phyloP scores from a whole-genome alignment of 2,113 vertebrate species.

The Suncus etruscus region DNA sequence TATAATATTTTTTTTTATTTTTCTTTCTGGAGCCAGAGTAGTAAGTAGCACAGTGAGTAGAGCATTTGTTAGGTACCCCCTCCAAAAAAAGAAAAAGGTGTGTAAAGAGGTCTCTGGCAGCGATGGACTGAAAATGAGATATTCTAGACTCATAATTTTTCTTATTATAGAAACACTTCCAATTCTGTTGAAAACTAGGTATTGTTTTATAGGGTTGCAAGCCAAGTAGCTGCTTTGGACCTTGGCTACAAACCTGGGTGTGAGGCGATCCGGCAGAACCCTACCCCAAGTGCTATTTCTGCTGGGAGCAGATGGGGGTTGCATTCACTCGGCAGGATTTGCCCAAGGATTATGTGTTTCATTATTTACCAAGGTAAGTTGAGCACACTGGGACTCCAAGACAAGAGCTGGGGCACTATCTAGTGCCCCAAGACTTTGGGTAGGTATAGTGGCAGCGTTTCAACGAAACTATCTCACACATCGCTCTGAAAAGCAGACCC shows the following conservation, averaged over 20 bases:
- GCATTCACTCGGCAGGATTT: conserved; percentile 96
- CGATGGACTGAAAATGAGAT: background rate
- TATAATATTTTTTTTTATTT: too few species aligned
- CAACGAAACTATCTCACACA: too few species aligned
- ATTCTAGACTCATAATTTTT: conserved; percentile 43
- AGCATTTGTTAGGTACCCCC: too few species aligned
- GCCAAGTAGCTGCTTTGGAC: conserved; percentile 98
- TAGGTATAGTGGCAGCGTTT: too few species aligned
- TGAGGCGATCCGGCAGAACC: conserved; percentile 93
- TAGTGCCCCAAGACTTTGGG: too few species aligned
- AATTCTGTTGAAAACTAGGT: conserved; percentile 44
- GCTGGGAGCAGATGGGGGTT: conserved; percentile 95
- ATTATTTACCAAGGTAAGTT: conserved; percentile 96
- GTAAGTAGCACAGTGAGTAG: too few species aligned
- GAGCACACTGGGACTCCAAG: conserved; percentile 39
- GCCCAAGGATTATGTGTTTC: conserved; percentile 93
- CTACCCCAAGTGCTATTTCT: conserved; percentile 96
- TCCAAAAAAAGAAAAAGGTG: background rate
- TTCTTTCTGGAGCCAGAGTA: too few species aligned
- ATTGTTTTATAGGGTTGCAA: conserved; percentile 92
- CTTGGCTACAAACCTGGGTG: conserved; percentile 98
- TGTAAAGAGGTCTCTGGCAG: background rate
- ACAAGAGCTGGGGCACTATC: conserved; percentile 34
- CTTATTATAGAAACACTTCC: conserved; percentile 27
- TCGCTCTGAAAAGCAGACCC: background rate